Evolutionary conservation across 2,797 vertebrate species (phyloP), one percentile per base, ranked within the genome.

Genomic region (Myotis planiceps): DNA sequence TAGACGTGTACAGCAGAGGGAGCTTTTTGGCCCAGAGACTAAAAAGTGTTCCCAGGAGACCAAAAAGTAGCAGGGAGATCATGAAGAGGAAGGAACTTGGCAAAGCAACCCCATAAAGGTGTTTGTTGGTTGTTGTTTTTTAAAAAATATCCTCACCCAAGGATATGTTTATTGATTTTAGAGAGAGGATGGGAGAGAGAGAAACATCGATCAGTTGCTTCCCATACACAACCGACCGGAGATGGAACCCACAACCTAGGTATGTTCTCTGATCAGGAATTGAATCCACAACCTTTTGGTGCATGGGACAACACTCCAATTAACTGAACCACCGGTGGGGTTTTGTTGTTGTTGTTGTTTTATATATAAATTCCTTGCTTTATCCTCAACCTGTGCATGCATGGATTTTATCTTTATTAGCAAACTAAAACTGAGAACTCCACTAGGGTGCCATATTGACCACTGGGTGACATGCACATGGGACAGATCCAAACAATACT

Each of bases 21-120:
- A 74, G 5, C 12, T 49, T 81, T 53, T 55, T 72, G 55, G 27
- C 4, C 3, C n/a, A 65, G n/a, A 18, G n/a, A 27, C 1, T 19
- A 21, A 25, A 78, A 34, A 60, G 21, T 42, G 18, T 72, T 49
- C 19, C 4, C 3, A 25, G 16, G 63, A 34, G 16, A 27, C 19
- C 37, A 96, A 53, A 79, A 83, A 65, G 18, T 74, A 47, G 55
- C 51, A 75, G 4, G 7, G 63, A 76, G 51, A 68, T 79, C 58
- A 16, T 13, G n/a, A 23, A 69, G 10, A 58, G 42, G n/a, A 83
- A 65, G 32, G 19, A 68, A 63, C 4, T 86, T 82, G 29, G 39
- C 21, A 86, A 79, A 68, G 34, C 25, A 78, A 49, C 15, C 9
- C 55, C 10, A 60, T 23, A 9, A 29, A 92, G 16, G 25, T 71